A percentile compares a stretch with the other conserved stretches of the same genome.
phyloP scores from a whole-genome alignment of 2,113 vertebrate genomes.

The Ciconia stormi region DNA sequence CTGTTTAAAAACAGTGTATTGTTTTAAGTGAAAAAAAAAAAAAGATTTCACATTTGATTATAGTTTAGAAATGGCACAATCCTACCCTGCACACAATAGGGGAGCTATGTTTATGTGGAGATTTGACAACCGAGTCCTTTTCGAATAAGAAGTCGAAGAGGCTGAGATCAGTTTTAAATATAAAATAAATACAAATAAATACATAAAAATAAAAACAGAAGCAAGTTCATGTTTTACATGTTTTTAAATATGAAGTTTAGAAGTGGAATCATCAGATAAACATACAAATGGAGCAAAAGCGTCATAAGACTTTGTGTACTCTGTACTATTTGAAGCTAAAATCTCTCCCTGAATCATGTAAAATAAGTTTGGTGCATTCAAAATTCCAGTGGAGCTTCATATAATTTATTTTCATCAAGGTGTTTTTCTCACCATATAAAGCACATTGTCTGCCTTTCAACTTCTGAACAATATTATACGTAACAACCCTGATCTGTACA shows the following conservation, averaged over 20 bases:
- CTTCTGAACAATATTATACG: background rate
- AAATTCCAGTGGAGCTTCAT: background rate
- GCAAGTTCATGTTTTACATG: background rate
- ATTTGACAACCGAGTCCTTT: background rate
- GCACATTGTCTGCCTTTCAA: background rate
- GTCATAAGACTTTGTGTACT: background rate
- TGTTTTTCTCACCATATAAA: background rate
- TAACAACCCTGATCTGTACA: background rate
- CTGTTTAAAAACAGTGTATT: slow-evolving; percentile 54
- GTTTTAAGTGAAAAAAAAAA: slow-evolving; percentile 20
- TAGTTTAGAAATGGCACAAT: slow-evolving; percentile 26
- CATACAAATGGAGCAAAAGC: background rate
- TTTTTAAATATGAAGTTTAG: background rate
- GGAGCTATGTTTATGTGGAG: background rate
- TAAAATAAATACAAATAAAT: background rate
- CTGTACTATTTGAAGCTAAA: background rate
- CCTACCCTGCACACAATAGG: background rate
- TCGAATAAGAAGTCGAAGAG: background rate
- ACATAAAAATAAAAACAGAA: background rate
- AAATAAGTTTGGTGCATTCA: background rate
- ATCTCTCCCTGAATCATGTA: background rate
- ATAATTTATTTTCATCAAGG: background rate
- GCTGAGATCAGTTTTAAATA: background rate
- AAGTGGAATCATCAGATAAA: background rate
- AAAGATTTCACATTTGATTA: slow-evolving; percentile 19